These are phyloP conservation scores for Diarsia rubi DNA, from an alignment of 2,888 invertebrate genomes.

Conservation along the genomic window DNA sequence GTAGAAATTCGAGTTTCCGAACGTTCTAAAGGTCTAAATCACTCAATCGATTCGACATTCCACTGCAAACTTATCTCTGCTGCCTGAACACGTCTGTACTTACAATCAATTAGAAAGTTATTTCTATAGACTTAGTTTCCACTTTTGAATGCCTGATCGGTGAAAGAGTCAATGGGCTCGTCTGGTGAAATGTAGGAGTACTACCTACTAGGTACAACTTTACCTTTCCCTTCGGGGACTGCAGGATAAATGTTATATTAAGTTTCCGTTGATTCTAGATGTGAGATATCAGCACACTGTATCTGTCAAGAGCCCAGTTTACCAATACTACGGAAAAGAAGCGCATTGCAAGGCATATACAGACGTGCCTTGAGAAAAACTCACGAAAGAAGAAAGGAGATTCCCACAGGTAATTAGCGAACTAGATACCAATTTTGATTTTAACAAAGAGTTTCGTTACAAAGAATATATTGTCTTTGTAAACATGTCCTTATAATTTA, in stretches of 20 bases:
- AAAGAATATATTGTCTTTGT: constrained; percentile 1
- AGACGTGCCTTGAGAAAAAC: constrained; percentile 93
- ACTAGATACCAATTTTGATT: neutral
- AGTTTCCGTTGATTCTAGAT: constrained; percentile 77
- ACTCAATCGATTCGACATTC: neutral
- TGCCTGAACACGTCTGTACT: neutral
- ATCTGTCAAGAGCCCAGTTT: neutral
- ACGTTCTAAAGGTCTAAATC: neutral
- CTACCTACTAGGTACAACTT: too few relatives aligned
- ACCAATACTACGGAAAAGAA: constrained; percentile 96
- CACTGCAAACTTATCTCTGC: neutral
- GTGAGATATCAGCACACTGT: constrained; percentile 71
- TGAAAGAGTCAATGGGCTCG: neutral
- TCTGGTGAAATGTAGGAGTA: neutral
- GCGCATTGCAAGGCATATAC: constrained; percentile 79
- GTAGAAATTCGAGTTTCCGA: neutral
- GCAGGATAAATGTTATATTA: neutral
- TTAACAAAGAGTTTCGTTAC: neutral
- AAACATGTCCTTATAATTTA: neutral
- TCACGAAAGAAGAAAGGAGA: constrained; percentile 96
- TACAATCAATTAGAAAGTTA: constrained; percentile 2
- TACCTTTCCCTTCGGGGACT: too few relatives aligned
- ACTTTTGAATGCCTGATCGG: neutral
- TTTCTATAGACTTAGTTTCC: constrained; percentile 9
- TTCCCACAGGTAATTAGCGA: constrained; percentile 94